Conservation (phyloP, 2,113 vertebrate species). For the Orycteropus afer region DNA sequence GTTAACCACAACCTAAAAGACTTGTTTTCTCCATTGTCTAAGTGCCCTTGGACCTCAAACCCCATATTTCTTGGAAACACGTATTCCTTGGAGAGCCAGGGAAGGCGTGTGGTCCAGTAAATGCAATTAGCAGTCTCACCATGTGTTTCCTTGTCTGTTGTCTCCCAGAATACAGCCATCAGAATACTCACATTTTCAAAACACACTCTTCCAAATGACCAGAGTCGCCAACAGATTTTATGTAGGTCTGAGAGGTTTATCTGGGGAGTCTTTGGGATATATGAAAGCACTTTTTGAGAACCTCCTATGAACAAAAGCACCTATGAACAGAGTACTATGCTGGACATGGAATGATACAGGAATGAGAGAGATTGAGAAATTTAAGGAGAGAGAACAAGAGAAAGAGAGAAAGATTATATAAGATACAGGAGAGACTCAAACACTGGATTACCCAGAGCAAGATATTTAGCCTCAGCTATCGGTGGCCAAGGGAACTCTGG, state of each 20-base stretch:
- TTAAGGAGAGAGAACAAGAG: not conserved
- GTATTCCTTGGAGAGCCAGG: constrained; percentile 65
- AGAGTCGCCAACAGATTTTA: constrained; percentile 51
- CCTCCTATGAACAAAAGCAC: not conserved
- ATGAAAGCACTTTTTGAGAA: not conserved
- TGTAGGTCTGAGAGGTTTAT: not conserved
- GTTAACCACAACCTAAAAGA: constrained; percentile 45
- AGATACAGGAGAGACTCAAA: not conserved
- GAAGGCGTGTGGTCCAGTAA: constrained; percentile 78
- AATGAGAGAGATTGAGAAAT: not conserved
- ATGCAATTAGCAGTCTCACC: constrained; percentile 74
- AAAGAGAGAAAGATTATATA: not conserved
- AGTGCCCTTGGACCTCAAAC: constrained; percentile 68
- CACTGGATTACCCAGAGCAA: not conserved
- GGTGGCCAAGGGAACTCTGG: too few species aligned
- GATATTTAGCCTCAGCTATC: not conserved
- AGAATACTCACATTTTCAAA: constrained; percentile 63
- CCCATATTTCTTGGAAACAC: constrained; percentile 73
- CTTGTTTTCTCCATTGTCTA: constrained; percentile 60
- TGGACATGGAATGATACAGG: not conserved
- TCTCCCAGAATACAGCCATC: constrained; percentile 70
- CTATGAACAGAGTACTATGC: not conserved
- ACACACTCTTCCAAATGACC: constrained; percentile 46
- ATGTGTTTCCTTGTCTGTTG: not conserved
- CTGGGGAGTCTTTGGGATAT: not conserved